Evolutionary conservation across 2,888 invertebrate species (phyloP), one percentile per base, ranked within the genome.

Genomic region (Acanthacorydalis orientalis): DNA sequence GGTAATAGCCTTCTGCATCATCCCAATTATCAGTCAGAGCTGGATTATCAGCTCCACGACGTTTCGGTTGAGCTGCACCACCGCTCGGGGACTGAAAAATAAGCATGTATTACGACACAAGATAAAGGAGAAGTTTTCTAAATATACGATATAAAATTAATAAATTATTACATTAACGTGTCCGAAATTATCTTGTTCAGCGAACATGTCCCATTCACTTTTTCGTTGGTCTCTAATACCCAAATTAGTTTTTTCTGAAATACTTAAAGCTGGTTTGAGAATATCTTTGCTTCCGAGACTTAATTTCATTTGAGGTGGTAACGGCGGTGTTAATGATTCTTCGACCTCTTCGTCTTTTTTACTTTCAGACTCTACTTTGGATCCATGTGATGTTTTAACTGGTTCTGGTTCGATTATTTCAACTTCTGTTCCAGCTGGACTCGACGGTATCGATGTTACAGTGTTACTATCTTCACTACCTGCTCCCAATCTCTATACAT

Each of bases 21-120:
- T 99, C 98, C 97, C 97, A 99, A 64, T 98, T 98, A 64, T 99
- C 98, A 0, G 89, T 93, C 39, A 98, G 72, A 43, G 88, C 87
- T 0, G 95, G 93, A 67, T 89, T 85, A 63, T 92, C 93, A 49
- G 72, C 71, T 51, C 77, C 77, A 52, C 62, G 59, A 31, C 70
- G 68, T 55, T 72, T 73, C 16, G 64, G 60, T 10, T 68, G 54
- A 42, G 66, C 60, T 8, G 64, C 70, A 54, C 76, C 69, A 39
- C 76, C 74, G 50, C 70, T 78, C 9, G 83, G 83, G 47, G 82
- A 83, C 83, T 83, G 54, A 1, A 64, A 59, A 58, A 54, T 46
- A 23, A n/a, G n/a, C n/a, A n/a, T n/a, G n/a, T n/a, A n/a, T n/a
- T n/a, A n/a, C n/a, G n/a, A n/a, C n/a, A n/a, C n/a, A n/a, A n/a